Percentiles rank a stretch among this genome's conserved stretches.
These are phyloP conservation scores for Scaeva pyrastri DNA, from an alignment of 2,888 invertebrate species.

Conservation along the genomic window DNA sequence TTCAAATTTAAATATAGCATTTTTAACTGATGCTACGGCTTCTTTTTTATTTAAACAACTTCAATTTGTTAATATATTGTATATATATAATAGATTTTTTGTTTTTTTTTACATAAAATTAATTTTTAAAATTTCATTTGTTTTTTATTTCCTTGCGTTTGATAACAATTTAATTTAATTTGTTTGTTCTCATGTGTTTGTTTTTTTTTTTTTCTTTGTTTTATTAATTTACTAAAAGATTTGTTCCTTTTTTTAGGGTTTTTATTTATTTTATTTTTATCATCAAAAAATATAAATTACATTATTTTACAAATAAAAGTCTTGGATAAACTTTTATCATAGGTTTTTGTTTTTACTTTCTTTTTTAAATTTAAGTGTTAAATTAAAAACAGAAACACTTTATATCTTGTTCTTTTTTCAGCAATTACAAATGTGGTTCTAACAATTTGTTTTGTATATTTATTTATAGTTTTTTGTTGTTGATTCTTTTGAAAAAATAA, in stretches of 20 bases:
- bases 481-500: constrained; percentile 61
- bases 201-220: constrained; percentile 17
- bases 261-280: constrained; percentile 46
- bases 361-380: constrained; percentile 60
- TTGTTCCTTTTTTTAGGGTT: constrained; percentile 43
- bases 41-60: constrained; percentile 54
- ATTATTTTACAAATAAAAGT: constrained; percentile 75
- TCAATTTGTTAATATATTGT: constrained; percentile 59
- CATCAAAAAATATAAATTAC: constrained; percentile 76
- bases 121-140: constrained; percentile 37
- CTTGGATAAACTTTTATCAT: constrained; percentile 63
- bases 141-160: constrained; percentile 48
- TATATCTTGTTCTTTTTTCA: constrained; percentile 51
- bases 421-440: constrained; percentile 68
- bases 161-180: constrained; percentile 72
- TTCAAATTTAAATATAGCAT: constrained; percentile 51
- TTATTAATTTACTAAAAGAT: constrained; percentile 66
- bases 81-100: constrained; percentile 50
- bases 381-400: constrained; percentile 65
- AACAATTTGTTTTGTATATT: constrained; percentile 56
- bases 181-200: constrained; percentile 44
- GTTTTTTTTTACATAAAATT: constrained; percentile 63
- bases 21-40: constrained; percentile 60
- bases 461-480: constrained; percentile 39
- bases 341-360: constrained; percentile 58